Base-by-base conservation (phyloP, 2,888 invertebrate species). In the Noctua pronuba region DNA sequence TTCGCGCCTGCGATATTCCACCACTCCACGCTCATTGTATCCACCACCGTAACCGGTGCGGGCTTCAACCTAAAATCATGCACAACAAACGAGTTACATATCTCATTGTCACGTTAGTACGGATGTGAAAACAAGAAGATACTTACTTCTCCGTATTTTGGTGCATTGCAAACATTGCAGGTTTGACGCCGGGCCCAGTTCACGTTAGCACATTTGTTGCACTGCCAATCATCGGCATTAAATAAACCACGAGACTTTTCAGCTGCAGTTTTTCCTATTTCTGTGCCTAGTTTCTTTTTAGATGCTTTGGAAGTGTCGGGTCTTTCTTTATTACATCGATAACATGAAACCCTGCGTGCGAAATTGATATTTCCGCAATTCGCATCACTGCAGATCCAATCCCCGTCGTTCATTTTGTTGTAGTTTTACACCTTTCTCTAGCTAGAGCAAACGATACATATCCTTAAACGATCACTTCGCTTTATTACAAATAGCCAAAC, bases 171-270 rank as follows among this genome's bases (percentile, higher is more conserved):
- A 97, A 99, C 99, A 95, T 99, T 99, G 96, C 99, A 99, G 75
- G 98, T 99, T 92, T 98, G 98, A 75, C 99, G 97, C 84, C 99
- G 97, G 41, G 99, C 99, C 99, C 99, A 99, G 95, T 99, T 99
- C 21, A 99, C 99, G 95, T 99, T 99, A n/a, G 99, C 99, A 96
- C 99, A 99, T 94, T 99, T 99, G 95, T 99, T 99, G 95, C 99
- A 99, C 93, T 99, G 99, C 99, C 99, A 99, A 95, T 99, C 99
- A 94, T 99, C 99, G 58, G 99, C 99, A 95, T 99, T 99, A 94
- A 97, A 98, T 80, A 99, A 97, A n/a, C 99, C 99, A 89, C 99
- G 98, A 91, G 99, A 99, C 95, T 99, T 99, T 94, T 99, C 99
- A 0, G 99, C 99, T 55, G 99, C 99, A 38, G 98, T 98, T 97